phyloP scores from a whole-genome alignment of 2,888 invertebrate genomes.

The Drosophila borealis region DNA sequence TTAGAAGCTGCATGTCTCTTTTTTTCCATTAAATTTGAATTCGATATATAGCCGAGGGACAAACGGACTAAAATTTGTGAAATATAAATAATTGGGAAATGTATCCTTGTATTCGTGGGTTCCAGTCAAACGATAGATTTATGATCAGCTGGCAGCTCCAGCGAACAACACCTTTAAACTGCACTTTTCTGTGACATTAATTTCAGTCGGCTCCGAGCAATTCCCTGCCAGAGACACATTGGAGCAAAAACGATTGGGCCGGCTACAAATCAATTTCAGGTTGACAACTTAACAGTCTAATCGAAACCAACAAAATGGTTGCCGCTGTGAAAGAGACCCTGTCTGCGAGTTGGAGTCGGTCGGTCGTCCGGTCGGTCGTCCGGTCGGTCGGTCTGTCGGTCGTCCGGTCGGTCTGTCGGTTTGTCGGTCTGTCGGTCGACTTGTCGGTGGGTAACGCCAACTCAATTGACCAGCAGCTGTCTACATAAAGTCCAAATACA shows the following conservation, averaged over 20 bases:
- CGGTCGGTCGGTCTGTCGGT: background rate
- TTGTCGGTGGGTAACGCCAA: conserved; percentile 54
- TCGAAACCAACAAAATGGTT: conserved; percentile 79
- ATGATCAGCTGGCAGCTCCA: conserved; percentile 51
- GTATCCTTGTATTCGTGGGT: conserved; percentile 2
- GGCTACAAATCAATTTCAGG: conserved; percentile 81
- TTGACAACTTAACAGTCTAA: conserved; percentile 82
- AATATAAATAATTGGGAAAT: conserved; percentile 1
- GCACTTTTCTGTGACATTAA: conserved; percentile 64
- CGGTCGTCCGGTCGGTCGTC: background rate
- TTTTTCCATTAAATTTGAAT: too few species aligned
- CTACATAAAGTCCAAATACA: conserved; percentile 73
- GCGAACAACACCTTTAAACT: conserved; percentile 56
- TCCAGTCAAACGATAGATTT: conserved; percentile 52
- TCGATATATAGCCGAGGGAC: too few species aligned
- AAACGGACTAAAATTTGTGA: too few species aligned
- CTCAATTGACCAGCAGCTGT: conserved; percentile 79
- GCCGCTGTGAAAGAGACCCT: conserved; percentile 53
- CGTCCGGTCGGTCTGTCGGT: background rate
- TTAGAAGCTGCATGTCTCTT: too few species aligned
- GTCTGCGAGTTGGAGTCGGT: conserved; percentile 8
- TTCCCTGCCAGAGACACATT: conserved; percentile 37
- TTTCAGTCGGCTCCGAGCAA: conserved; percentile 30
- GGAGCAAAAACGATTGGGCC: conserved; percentile 29
- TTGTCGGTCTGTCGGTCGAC: background rate